Percentiles rank a stretch among this genome's conserved stretches.
These are phyloP conservation scores for Peucedramus taeniatus DNA, from an alignment of 2,113 vertebrate species.

Conservation along the genomic window DNA sequence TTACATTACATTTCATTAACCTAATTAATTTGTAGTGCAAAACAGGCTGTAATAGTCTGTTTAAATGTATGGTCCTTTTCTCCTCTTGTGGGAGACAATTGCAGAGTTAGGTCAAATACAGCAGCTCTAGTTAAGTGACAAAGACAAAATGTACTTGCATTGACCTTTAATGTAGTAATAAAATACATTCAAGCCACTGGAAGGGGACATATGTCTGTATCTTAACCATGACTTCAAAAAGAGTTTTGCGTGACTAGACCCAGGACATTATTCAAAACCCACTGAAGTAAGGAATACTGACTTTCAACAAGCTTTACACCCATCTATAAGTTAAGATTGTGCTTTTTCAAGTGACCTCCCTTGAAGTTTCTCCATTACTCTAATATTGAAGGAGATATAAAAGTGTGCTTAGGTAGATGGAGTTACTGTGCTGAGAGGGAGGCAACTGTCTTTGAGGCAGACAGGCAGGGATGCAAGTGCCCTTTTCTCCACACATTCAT, in stretches of 20 bases:
- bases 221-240: not conserved
- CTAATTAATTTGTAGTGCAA: conserved; percentile 14
- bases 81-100: not conserved
- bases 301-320: not conserved
- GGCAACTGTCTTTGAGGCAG: not conserved
- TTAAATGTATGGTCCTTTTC: not conserved
- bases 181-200: not conserved
- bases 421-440: not conserved
- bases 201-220: not conserved
- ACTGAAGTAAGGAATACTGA: not conserved
- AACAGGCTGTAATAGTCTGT: not conserved
- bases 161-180: conserved; percentile 9
- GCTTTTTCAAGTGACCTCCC: not conserved
- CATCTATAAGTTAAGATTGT: not conserved
- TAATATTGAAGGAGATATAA: not conserved
- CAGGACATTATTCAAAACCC: not conserved
- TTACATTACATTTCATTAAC: not conserved
- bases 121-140: not conserved
- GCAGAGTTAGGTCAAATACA: not conserved
- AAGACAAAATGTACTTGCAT: not conserved
- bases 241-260: not conserved
- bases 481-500: not conserved
- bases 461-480: not conserved
- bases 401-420: not conserved
- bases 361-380: not conserved